A percentile compares a stretch with the other conserved stretches of the same genome.
phyloP scores from a whole-genome alignment of 2,888 invertebrate species.

The Megalurothrips usitatus region DNA sequence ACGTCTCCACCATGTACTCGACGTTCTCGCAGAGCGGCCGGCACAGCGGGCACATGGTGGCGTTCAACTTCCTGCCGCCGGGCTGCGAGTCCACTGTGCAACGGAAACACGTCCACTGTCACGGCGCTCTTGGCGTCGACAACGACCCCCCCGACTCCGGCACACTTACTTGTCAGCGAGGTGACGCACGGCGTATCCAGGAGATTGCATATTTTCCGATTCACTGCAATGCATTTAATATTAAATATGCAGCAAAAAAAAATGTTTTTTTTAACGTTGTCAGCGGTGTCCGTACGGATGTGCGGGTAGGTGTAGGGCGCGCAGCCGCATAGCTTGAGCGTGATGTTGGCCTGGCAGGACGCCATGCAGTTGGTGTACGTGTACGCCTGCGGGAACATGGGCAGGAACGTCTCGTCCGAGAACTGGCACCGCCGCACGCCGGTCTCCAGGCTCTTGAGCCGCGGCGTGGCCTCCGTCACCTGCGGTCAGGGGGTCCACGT shows the following conservation, averaged over 20 bases:
- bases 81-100: neutral
- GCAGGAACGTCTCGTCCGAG: conserved; percentile 49
- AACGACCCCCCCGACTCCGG: no score
- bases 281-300: conserved; percentile 42
- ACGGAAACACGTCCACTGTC: no score
- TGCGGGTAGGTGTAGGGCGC: conserved; percentile 55
- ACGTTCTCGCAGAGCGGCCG: neutral
- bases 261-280: no score
- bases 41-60: neutral
- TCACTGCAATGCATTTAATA: neutral
- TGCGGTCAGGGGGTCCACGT: conserved; percentile 54
- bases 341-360: conserved; percentile 52
- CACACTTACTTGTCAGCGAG: neutral
- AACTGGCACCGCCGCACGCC: conserved; percentile 57
- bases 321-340: conserved; percentile 55
- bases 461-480: conserved; percentile 57
- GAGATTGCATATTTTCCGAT: neutral
- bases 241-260: neutral
- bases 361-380: conserved; percentile 63
- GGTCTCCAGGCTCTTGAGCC: conserved; percentile 51
- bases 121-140: no score
- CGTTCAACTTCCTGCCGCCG: neutral
- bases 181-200: neutral
- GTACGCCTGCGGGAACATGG: conserved; percentile 49
- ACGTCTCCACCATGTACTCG: conserved; percentile 5